These are phyloP conservation scores for Apodemus agrarius DNA, from an alignment of 2,797 vertebrate genomes.

Conservation along the genomic window DNA sequence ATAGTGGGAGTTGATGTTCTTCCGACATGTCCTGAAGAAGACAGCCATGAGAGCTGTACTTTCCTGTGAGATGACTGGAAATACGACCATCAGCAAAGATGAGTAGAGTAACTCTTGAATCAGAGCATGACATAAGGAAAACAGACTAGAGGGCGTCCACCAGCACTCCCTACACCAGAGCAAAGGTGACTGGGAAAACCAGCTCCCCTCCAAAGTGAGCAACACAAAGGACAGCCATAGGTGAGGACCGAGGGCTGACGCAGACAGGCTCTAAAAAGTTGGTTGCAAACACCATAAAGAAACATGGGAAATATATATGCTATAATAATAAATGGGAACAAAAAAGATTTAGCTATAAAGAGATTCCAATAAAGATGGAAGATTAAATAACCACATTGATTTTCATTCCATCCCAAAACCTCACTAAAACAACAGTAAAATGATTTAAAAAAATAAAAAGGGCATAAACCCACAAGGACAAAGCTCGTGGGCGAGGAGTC, in stretches of 20 bases:
- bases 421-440: conserved; percentile 80
- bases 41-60: background rate
- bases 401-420: conserved; percentile 81
- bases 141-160: background rate
- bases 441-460: conserved; percentile 38
- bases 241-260: background rate
- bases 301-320: conserved; percentile 47
- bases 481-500: conserved; percentile 76
- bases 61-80: background rate
- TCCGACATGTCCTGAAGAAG: conserved; percentile 9
- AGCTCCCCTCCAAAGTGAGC: background rate
- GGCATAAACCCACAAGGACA: conserved; percentile 78
- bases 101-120: background rate
- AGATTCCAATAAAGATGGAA: conserved; percentile 75
- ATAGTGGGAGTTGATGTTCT: background rate
- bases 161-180: background rate
- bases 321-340: conserved; percentile 63
- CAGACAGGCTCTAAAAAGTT: background rate
- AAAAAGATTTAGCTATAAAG: conserved; percentile 74
- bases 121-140: background rate
- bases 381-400: conserved; percentile 75
- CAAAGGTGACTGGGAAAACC: background rate
- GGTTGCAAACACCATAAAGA: background rate
- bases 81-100: background rate
- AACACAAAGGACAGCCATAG: background rate